These are phyloP conservation scores for Sterrhoptilus dennistouni DNA, from an alignment of 2,113 vertebrate species.

Conservation along the genomic window DNA sequence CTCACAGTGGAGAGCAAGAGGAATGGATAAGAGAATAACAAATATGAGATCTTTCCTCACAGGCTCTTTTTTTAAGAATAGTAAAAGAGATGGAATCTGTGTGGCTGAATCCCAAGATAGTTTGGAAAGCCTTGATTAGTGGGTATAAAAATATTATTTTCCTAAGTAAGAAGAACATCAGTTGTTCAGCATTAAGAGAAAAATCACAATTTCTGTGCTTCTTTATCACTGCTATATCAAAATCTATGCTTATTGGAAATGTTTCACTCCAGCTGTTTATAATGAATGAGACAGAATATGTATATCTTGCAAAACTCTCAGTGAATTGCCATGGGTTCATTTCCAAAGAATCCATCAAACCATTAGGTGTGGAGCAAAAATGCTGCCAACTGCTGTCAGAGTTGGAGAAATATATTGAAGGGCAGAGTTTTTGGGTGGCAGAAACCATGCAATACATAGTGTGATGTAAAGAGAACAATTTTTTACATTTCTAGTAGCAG, in stretches of 20 bases:
- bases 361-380: not conserved
- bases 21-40: not conserved
- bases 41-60: not conserved
- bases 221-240: not conserved
- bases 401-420: not conserved
- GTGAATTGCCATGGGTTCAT: not conserved
- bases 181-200: not conserved
- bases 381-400: not conserved
- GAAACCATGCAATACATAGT: not conserved
- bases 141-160: not conserved
- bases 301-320: not conserved
- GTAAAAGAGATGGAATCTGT: not conserved
- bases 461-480: not conserved
- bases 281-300: not conserved
- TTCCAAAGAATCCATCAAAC: not conserved
- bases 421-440: not conserved
- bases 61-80: rapidly evolving
- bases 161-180: not conserved
- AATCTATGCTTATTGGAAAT: not conserved
- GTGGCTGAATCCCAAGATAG: not conserved
- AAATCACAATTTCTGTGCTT: not conserved
- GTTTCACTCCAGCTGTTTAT: not conserved
- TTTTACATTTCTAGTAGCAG: not conserved
- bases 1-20: not conserved
- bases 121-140: not conserved